Percentiles rank a stretch among this genome's conserved stretches.
Conservation (phyloP, 35 echinoderm and acorn worm species). For the Amphiura filiformis region DNA sequence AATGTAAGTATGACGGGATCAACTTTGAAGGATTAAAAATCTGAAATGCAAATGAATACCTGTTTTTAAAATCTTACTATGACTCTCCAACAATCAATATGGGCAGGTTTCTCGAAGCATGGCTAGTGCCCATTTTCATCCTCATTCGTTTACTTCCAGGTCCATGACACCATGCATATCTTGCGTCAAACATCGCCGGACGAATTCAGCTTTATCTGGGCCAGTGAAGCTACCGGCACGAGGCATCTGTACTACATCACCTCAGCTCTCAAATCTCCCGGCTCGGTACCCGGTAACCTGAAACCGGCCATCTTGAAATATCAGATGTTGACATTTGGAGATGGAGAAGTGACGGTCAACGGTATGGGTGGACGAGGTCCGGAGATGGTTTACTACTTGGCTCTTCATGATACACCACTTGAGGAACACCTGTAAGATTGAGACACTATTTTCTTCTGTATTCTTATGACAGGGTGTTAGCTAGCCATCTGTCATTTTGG, state of each 20-base stretch:
- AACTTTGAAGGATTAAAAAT: too few relatives aligned
- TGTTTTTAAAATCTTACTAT: too few relatives aligned
- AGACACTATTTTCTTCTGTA: too few relatives aligned
- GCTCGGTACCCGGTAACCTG: conserved; percentile 78
- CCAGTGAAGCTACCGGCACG: conserved; percentile 77
- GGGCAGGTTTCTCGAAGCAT: too few relatives aligned
- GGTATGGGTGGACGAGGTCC: conserved; percentile 61
- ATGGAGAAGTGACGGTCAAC: conserved; percentile 79
- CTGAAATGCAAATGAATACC: too few relatives aligned
- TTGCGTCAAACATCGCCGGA: conserved; percentile 80
- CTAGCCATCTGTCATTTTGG: too few relatives aligned
- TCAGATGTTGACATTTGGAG: conserved; percentile 68
- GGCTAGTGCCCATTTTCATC: too few relatives aligned
- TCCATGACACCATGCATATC: conserved; percentile 86
- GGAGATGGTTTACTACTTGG: conserved; percentile 82
- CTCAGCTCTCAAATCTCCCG: conserved; percentile 61
- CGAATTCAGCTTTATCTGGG: conserved; percentile 97
- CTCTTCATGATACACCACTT: conserved; percentile 87
- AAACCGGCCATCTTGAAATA: conserved; percentile 80
- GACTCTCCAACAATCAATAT: too few relatives aligned
- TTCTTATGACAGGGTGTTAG: too few relatives aligned
- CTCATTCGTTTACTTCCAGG: conserved; percentile 52
- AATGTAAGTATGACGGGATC: conserved; percentile 99
- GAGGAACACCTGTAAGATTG: conserved; percentile 99
- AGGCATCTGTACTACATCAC: conserved; percentile 91